These are phyloP conservation scores for Horisme vitalbata DNA, from an alignment of 2,888 invertebrate species.

Conservation along the genomic window DNA sequence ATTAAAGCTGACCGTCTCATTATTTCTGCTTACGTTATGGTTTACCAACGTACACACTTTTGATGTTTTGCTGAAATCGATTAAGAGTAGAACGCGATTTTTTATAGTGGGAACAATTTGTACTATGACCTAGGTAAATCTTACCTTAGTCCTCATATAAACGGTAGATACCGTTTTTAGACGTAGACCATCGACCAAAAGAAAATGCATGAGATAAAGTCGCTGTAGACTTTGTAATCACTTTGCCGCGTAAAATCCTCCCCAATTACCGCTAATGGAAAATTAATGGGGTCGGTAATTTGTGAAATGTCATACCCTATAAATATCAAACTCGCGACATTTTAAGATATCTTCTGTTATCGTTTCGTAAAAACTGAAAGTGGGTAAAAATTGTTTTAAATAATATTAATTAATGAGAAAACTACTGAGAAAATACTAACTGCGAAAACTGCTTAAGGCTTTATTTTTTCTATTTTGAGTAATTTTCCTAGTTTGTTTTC, in stretches of 20 bases:
- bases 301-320: conserved; percentile 73
- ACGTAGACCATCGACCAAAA: conserved; percentile 6
- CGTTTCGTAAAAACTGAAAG: conserved; percentile 40
- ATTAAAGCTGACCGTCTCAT: conserved; percentile 67
- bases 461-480: too few relatives aligned
- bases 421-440: too few relatives aligned
- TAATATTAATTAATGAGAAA: too few relatives aligned
- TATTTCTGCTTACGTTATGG: conserved; percentile 47
- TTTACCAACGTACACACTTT: conserved; percentile 20
- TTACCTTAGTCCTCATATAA: too few relatives aligned
- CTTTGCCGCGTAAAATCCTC: conserved; percentile 36
- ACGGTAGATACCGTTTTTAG: not conserved
- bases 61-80: conserved; percentile 9
- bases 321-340: conserved; percentile 67
- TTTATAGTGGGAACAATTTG: not conserved
- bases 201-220: conserved; percentile 27
- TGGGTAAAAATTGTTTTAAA: too few relatives aligned
- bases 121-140: too few relatives aligned
- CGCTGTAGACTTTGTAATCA: conserved; percentile 22
- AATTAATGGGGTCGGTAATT: conserved; percentile 78
- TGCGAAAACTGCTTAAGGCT: too few relatives aligned
- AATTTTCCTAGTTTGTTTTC: too few relatives aligned
- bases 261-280: conserved; percentile 75
- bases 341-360: conserved; percentile 51
- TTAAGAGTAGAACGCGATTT: not conserved